phyloP scores from a whole-genome alignment of 2,113 vertebrate genomes.

The Hypocryptadius cinnamomeus region DNA sequence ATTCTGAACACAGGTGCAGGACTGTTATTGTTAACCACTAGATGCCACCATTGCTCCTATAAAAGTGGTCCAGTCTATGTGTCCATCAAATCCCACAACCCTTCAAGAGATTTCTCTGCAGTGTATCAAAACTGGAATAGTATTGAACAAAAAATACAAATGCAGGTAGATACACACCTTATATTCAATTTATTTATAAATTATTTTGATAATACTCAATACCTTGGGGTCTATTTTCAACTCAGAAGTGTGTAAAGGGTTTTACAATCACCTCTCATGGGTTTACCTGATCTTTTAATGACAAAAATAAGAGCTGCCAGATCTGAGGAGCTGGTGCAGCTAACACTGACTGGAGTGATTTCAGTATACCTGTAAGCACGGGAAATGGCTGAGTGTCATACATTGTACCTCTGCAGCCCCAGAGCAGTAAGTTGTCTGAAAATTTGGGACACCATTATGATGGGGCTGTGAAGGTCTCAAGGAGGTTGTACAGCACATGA shows the following conservation, averaged over 20 bases:
- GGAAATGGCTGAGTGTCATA: neutral
- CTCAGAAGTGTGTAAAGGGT: neutral
- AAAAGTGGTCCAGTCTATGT: neutral
- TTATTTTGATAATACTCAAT: neutral
- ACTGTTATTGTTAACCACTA: conserved; percentile 35
- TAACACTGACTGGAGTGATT: neutral
- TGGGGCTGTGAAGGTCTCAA: neutral
- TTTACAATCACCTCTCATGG: neutral
- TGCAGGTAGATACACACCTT: neutral
- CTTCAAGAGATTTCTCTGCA: neutral
- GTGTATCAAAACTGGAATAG: neutral
- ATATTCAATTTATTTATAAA: neutral
- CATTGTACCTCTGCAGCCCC: neutral
- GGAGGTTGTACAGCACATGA: neutral
- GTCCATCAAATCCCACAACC: neutral
- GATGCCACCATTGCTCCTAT: conserved; percentile 55
- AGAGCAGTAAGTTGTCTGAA: neutral
- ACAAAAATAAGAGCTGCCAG: neutral
- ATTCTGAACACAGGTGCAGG: neutral
- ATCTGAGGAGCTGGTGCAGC: neutral
- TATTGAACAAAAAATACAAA: neutral
- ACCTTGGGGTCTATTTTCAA: neutral
- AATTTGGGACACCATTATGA: neutral
- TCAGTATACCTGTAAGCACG: neutral
- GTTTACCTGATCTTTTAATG: neutral